Percentiles rank a stretch among this genome's conserved stretches.
phyloP scores from a whole-genome alignment of 2,797 vertebrate genomes.

The Enteromius trimaculatus region DNA sequence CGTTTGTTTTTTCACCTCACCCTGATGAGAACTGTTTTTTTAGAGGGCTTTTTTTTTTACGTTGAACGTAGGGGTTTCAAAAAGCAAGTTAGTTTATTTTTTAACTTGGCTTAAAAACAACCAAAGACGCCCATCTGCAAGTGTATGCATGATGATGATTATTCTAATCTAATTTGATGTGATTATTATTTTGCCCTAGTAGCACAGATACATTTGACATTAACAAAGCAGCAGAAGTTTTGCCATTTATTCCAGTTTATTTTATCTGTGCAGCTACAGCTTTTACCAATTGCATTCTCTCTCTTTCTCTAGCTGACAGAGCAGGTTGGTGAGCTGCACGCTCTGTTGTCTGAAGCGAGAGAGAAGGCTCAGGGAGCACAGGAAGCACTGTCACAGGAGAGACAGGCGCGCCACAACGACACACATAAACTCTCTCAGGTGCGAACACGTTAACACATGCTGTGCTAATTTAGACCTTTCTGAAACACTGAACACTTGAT shows the following conservation, averaged over 20 bases:
- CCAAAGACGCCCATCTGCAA: neutral
- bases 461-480: constrained; percentile 1
- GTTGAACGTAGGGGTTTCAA: neutral
- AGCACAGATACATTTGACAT: neutral
- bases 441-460: constrained; percentile 8
- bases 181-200: neutral
- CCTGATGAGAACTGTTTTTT: neutral
- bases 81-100: neutral
- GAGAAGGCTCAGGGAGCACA: constrained; percentile 79
- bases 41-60: neutral
- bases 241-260: constrained; percentile 5
- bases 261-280: neutral
- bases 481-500: neutral
- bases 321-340: constrained; percentile 82
- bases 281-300: constrained; percentile 5
- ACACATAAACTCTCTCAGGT: constrained; percentile 85
- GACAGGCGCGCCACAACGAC: constrained; percentile 80
- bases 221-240: neutral
- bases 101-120: neutral
- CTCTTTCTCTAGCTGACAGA: constrained; percentile 25
- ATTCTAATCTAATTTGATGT: neutral
- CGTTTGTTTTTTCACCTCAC: neutral
- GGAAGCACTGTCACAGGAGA: constrained; percentile 85
- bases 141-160: neutral
- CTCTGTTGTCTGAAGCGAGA: constrained; percentile 79